Evolutionary conservation across 2,113 vertebrate species (phyloP).

Genomic region (Engystomops pustulosus): DNA sequence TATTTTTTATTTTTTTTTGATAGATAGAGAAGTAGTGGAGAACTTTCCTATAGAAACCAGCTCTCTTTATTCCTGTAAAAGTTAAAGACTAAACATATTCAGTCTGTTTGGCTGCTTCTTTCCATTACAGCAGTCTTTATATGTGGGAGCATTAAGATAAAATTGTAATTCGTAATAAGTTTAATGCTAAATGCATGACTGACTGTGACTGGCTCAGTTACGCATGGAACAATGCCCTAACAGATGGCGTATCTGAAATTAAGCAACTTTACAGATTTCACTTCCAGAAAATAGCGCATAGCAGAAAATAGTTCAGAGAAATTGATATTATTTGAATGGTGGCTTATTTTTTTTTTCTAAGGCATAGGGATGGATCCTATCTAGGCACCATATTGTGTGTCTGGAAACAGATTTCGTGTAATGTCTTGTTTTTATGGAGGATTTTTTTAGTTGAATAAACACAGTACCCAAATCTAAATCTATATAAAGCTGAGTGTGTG

Average conservation of each 20-base stretch:
- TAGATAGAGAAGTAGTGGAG: too few species aligned
- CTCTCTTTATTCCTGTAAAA: too few species aligned
- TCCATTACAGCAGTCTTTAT: not conserved
- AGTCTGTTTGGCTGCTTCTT: not conserved
- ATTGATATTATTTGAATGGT: not conserved
- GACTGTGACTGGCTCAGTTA: not conserved
- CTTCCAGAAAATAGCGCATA: not conserved
- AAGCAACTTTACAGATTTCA: not conserved
- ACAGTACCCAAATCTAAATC: too few species aligned
- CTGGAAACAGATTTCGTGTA: too few species aligned
- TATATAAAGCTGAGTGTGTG: too few species aligned
- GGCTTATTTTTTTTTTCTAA: not conserved
- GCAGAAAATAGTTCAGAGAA: too few species aligned
- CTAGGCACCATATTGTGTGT: too few species aligned
- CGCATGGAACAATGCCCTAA: not conserved
- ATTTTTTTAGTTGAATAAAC: too few species aligned
- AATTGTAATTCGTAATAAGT: not conserved
- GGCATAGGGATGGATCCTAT: too few species aligned
- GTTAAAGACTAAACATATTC: too few species aligned
- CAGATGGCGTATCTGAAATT: not conserved
- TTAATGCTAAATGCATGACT: constrained; percentile 10
- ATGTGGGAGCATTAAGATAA: not conserved
- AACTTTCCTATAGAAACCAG: not conserved
- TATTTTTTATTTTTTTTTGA: too few species aligned
- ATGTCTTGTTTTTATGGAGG: too few species aligned